Evolutionary conservation across 2,888 invertebrate genomes (phyloP), one percentile per base, ranked within the genome.

Genomic region (Dendrolimus houi): DNA sequence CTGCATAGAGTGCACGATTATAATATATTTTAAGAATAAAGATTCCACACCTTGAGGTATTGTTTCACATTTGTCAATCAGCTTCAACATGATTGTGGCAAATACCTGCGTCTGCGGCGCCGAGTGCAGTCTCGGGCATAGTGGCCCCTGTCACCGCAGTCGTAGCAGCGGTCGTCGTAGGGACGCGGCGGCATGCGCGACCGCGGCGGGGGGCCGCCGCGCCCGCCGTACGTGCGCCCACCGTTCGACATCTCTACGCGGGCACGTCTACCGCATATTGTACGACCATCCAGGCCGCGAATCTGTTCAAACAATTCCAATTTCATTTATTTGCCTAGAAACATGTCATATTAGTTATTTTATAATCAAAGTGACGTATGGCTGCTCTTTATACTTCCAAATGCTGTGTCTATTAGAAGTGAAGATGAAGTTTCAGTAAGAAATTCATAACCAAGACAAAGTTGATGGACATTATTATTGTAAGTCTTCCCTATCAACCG

Each of bases 241-340:
- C 98, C 98, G 74, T 96, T 97, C 2, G 98, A 98, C 86, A 97
- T 93, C 85, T 98, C 98, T 9, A 98, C 98, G 55, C 98, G 93
- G 41, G 97, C 97, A 55, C 97, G 92, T 53, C 96, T 93, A 0
- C 98, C 98, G 86, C 97, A 97, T 64, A 98, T 94, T 53, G 95
- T 96, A 54, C 96, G 91, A 0, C 96, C 96, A 77, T 96, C 95
- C 78, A 94, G 77, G 10, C 93, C 93, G 54, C 93, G 85, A 63
- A 90, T 76, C 90, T 90, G 63, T 56, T 59, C 60, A 57, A 60
- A 57, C 56, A 59, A 54, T 52, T 13, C 2, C 17, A 17, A 17
- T 29, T 6, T 29, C 29, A 29, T 29, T 29, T 29, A 29, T 29
- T 29, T 29, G 29, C 29, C 6, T 17, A 17, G 17, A 17, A 17